Base-by-base conservation (phyloP, 1,140 invertebrate genomes). In the Cataglyphis hispanica region DNA sequence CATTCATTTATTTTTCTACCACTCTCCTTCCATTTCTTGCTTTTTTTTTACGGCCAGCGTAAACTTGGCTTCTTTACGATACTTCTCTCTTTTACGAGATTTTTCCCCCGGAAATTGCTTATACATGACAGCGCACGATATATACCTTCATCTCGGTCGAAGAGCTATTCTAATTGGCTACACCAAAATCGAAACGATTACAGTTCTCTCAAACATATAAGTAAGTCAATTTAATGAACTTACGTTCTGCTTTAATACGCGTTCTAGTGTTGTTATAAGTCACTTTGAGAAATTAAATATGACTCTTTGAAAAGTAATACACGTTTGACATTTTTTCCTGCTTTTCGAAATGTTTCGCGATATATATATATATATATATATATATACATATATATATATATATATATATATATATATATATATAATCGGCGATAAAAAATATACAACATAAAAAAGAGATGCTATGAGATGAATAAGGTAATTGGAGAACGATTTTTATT, bases 51-150 rank as follows among this genome's bases (percentile, higher is more conserved):
- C 63, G 50, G 11, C 37, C 27, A 8, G 6, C 27, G 40, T 86
- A 86, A 86, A 86, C 56, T 81, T 53, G 27, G 25, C 84, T 50
- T 70, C n/a, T 81, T 86, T 81, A 86, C 76, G 75, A 66, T 58
- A 27, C 19, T 1, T 77, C 37, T 6, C 37, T 6, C 77, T 60
- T 80, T 58, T 74, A 74, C 13, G 53, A 58, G 64, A 8, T 60
- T 56, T 56, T 31, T 34, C 11, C 43, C 16, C 70, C 56, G 64
- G 46, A 74, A 31, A 46, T 74, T 74, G 43, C 67, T 31, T 43
- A 74, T 61, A 37, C 37, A 16, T 25, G 61, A 67, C 27, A 10
- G 40, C 43, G 10, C 25, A 27, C n/a, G 25, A 34, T 72, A 31
- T 72, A 31, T 72, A 60, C 74, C 60, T 46, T 8, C 46, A 50